These are phyloP conservation scores for Engraulis encrasicolus DNA, from an alignment of 2,113 vertebrate genomes.

Conservation along the genomic window DNA sequence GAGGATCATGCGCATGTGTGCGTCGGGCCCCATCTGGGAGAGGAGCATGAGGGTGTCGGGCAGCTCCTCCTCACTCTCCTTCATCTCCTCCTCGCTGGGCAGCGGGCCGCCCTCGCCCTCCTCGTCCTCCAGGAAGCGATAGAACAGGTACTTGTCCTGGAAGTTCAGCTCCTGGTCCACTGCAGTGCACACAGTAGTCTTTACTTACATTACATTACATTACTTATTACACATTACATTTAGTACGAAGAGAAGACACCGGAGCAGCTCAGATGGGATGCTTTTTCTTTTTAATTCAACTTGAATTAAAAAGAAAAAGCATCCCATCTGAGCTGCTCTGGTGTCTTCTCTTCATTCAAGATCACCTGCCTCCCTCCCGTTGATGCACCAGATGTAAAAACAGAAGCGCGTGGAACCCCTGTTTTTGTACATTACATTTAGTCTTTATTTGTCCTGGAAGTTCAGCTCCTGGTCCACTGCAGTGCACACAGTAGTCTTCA, in stretches of 20 bases:
- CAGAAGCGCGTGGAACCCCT: too few species aligned
- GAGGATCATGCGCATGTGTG: conserved; percentile 98
- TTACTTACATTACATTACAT: too few species aligned
- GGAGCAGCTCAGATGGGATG: too few species aligned
- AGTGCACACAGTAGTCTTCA: neutral
- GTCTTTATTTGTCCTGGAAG: conserved; percentile 99
- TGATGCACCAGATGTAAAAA: too few species aligned
- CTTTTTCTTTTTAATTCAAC: too few species aligned
- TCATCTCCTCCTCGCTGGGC: conserved; percentile 88
- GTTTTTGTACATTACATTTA: too few species aligned
- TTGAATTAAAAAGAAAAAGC: too few species aligned
- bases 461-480: conserved; percentile 92
- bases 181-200: conserved; percentile 54
- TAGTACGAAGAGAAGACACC: too few species aligned
- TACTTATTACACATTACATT: too few species aligned
- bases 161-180: conserved; percentile 94
- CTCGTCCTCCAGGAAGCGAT: conserved; percentile 96
- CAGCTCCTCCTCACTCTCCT: conserved; percentile 91
- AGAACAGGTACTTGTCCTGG: conserved; percentile 98
- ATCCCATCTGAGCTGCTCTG: too few species aligned
- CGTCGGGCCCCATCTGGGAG: conserved; percentile 94
- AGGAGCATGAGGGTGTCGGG: conserved; percentile 92
- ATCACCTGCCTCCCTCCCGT: too few species aligned
- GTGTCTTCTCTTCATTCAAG: too few species aligned
- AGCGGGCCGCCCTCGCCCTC: conserved; percentile 78